Evolutionary conservation across 2,888 invertebrate species (phyloP).

Genomic region (Epistrophe grossulariae): DNA sequence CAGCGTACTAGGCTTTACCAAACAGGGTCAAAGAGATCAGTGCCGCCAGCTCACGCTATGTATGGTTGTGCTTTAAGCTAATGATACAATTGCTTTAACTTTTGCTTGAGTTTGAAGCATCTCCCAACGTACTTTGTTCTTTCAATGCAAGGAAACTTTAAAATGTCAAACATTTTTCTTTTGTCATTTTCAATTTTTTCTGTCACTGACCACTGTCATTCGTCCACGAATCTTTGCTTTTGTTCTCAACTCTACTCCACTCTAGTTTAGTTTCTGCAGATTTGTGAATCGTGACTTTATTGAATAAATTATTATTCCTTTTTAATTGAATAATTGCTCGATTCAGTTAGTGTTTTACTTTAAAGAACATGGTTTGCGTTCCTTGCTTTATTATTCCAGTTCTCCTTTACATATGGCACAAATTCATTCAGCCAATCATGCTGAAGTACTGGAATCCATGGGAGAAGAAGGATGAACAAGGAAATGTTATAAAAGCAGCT

Average conservation of each 20-base stretch:
- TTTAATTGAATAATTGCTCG: slow-evolving; percentile 14
- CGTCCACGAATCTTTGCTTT: background rate
- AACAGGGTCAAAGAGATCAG: too few species aligned
- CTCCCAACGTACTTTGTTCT: background rate
- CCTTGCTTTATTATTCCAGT: slow-evolving; percentile 94
- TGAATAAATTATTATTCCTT: background rate
- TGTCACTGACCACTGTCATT: background rate
- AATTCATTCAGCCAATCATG: slow-evolving; percentile 92
- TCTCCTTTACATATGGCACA: slow-evolving; percentile 92
- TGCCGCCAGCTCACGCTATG: too few species aligned
- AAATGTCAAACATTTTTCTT: background rate
- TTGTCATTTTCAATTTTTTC: background rate
- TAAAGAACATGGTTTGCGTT: slow-evolving; percentile 89
- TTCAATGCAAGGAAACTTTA: background rate
- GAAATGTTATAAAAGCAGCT: slow-evolving; percentile 84
- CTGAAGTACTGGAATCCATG: slow-evolving; percentile 93
- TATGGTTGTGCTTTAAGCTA: too few species aligned
- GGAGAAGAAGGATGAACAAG: slow-evolving; percentile 87
- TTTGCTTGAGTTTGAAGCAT: too few species aligned
- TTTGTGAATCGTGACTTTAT: background rate
- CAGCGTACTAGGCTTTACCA: too few species aligned
- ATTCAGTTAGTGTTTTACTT: background rate
- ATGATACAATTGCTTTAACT: too few species aligned
- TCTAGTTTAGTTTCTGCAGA: background rate
- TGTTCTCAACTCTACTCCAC: background rate